Evolutionary conservation across 2,113 vertebrate genomes (phyloP).

Genomic region (Lethenteron camtschaticum): DNA sequence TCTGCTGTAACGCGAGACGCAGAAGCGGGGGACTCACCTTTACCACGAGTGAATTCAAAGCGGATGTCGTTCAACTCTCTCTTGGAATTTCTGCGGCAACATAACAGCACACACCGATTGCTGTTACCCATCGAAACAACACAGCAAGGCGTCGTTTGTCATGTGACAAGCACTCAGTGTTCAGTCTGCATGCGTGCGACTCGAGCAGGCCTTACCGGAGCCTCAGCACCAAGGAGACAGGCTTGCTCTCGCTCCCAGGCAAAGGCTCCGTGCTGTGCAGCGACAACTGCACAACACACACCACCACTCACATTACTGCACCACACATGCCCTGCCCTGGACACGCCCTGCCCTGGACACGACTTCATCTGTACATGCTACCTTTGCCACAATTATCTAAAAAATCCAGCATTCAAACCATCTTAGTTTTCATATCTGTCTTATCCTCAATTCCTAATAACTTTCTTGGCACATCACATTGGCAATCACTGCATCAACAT

Average conservation of each 20-base stretch:
- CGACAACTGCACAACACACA: neutral
- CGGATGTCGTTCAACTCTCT: constrained; percentile 94
- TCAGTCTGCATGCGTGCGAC: neutral
- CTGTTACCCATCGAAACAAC: too few relatives aligned
- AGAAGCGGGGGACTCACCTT: constrained; percentile 35
- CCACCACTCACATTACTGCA: neutral
- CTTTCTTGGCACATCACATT: too few relatives aligned
- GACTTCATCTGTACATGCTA: too few relatives aligned
- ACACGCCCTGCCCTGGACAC: neutral
- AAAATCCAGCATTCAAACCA: too few relatives aligned
- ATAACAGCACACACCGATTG: too few relatives aligned
- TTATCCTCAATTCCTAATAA: too few relatives aligned
- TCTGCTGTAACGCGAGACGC: too few relatives aligned
- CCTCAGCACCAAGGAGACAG: constrained; percentile 5
- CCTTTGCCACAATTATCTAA: too few relatives aligned
- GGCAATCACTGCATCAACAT: too few relatives aligned
- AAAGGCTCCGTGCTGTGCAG: neutral
- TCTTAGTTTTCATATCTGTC: too few relatives aligned
- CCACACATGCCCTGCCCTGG: neutral
- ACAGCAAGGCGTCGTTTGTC: too few relatives aligned
- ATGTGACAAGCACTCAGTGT: neutral
- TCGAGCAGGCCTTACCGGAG: neutral
- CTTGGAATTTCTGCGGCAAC: constrained; percentile 59
- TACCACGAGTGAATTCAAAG: constrained; percentile 90
- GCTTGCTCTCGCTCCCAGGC: neutral